phyloP scores from a whole-genome alignment of 2,113 vertebrate genomes.

The Gulo gulo region DNA sequence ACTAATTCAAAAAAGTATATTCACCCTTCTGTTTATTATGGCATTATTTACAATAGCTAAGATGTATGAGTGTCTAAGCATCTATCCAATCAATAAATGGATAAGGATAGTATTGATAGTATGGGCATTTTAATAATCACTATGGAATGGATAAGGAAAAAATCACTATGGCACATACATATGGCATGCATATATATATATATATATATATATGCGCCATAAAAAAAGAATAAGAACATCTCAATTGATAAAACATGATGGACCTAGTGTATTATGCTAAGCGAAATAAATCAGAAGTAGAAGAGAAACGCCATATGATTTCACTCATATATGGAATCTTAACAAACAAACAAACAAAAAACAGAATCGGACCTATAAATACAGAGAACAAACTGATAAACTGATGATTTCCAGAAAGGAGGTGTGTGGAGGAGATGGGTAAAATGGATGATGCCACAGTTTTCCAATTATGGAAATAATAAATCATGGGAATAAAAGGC shows the following conservation, averaged over 20 bases:
- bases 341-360: neutral
- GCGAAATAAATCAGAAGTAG: neutral
- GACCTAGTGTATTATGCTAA: neutral
- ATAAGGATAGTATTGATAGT: neutral
- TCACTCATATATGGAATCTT: neutral
- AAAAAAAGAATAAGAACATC: neutral
- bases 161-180: too few species aligned
- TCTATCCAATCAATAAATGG: neutral
- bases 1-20: neutral
- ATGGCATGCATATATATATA: too few species aligned
- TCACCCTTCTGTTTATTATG: neutral
- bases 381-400: neutral
- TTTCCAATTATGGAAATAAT: neutral
- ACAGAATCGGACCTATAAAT: neutral
- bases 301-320: neutral
- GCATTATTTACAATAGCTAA: neutral
- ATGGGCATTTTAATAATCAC: too few species aligned
- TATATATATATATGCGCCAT: neutral
- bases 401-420: neutral
- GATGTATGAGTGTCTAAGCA: neutral
- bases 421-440: neutral
- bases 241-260: neutral
- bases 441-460: neutral
- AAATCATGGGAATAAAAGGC: neutral
- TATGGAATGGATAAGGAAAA: neutral